phyloP scores from a whole-genome alignment of 2,888 invertebrate genomes.

The Epistrophe grossulariae region DNA sequence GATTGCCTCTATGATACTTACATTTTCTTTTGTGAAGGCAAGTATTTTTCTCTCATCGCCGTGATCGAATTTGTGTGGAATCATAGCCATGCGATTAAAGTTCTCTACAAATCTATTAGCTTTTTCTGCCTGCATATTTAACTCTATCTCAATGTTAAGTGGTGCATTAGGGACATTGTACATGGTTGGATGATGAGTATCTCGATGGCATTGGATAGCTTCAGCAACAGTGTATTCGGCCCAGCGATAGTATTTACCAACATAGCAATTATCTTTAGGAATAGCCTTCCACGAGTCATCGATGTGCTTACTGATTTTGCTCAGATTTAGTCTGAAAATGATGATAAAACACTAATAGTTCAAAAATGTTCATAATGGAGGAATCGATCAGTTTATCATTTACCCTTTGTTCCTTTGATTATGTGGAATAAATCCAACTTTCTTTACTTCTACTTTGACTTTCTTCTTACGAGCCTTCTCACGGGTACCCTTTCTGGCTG shows the following conservation, averaged over 20 bases:
- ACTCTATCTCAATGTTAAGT: conserved; percentile 89
- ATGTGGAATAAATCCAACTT: conserved; percentile 90
- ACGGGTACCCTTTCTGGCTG: conserved; percentile 93
- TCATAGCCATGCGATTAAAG: conserved; percentile 87
- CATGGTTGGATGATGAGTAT: conserved; percentile 93
- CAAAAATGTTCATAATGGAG: background rate
- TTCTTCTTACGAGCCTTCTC: conserved; percentile 90
- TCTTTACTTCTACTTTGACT: conserved; percentile 90
- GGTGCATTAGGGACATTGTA: conserved; percentile 90
- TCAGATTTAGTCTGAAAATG: conserved; percentile 82
- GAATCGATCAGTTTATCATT: conserved; percentile 72
- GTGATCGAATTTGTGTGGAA: conserved; percentile 89
- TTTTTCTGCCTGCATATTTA: conserved; percentile 89
- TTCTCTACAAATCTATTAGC: conserved; percentile 88
- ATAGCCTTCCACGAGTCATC: conserved; percentile 86
- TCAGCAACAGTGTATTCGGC: conserved; percentile 89
- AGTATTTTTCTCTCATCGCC: conserved; percentile 89
- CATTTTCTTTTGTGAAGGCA: conserved; percentile 90
- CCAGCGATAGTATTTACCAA: conserved; percentile 85
- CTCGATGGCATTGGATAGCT: conserved; percentile 91
- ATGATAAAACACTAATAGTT: background rate
- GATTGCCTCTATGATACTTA: conserved; percentile 76
- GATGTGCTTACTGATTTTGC: conserved; percentile 85
- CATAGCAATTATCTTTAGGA: conserved; percentile 88
- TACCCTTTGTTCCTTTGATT: conserved; percentile 87